Conservation (phyloP, 2,797 vertebrate species). For the Lutjanus campechanus region DNA sequence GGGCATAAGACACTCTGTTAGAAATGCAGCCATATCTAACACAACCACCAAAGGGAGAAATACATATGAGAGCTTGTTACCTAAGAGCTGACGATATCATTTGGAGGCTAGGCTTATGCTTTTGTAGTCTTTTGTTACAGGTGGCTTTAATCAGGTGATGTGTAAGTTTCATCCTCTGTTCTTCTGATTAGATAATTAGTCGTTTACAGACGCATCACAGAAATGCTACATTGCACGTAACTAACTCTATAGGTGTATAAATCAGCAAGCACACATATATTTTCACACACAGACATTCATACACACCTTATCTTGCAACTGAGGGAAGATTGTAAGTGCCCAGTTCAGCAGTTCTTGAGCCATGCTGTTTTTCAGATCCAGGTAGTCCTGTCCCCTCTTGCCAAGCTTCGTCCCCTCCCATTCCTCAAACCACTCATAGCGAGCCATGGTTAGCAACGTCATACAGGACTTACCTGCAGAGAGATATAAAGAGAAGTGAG, state of each 20-base stretch:
- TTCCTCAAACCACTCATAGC: slow-evolving; percentile 88
- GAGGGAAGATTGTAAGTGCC: slow-evolving; percentile 85
- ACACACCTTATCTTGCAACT: slow-evolving; percentile 86
- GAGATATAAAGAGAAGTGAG: not conserved
- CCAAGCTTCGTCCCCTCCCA: slow-evolving; percentile 82
- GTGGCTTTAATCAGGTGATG: not conserved
- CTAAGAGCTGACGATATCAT: not conserved
- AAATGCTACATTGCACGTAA: not conserved
- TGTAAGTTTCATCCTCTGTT: not conserved
- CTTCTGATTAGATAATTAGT: not conserved
- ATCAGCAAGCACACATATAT: not conserved
- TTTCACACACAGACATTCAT: not conserved
- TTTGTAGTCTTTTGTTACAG: not conserved
- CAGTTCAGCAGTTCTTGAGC: slow-evolving; percentile 84
- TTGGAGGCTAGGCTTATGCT: not conserved
- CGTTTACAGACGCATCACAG: not conserved
- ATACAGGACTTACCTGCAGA: slow-evolving; percentile 85
- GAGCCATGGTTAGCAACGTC: slow-evolving; percentile 89
- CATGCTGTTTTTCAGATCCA: slow-evolving; percentile 83
- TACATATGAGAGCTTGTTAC: not conserved
- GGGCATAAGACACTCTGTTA: not conserved
- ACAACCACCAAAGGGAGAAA: not conserved
- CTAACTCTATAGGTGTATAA: not conserved
- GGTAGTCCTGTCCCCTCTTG: slow-evolving; percentile 82
- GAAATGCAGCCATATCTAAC: not conserved